Conservation (phyloP, 2,888 invertebrate genomes). For the Callimorpha dominula region DNA sequence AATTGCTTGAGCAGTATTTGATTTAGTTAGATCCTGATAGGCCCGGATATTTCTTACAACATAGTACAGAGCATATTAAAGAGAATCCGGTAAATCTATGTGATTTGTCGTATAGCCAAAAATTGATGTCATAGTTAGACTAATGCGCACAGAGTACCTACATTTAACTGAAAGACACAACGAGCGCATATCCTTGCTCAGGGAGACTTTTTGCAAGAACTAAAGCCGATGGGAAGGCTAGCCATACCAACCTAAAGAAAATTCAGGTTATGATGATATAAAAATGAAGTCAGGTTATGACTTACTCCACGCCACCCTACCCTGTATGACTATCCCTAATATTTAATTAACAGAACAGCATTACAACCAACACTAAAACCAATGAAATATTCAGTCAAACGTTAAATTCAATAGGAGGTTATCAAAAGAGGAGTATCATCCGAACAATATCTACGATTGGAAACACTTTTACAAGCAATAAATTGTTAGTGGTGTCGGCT, state of each 20-base stretch:
- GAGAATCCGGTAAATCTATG: no score
- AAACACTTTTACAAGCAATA: conserved; percentile 87
- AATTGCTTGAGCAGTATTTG: no score
- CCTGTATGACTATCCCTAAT: conserved; percentile 19
- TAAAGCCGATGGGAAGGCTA: background rate
- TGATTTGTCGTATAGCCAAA: no score
- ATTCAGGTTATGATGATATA: no score
- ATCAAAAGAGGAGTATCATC: conserved; percentile 73
- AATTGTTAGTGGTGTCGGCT: conserved; percentile 80
- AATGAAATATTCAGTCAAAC: conserved; percentile 72
- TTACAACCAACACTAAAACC: conserved; percentile 59
- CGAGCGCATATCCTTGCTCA: background rate
- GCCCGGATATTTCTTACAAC: no score
- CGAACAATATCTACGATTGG: conserved; percentile 83
- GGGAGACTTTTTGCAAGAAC: background rate
- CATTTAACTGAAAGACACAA: no score
- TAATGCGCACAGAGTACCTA: no score
- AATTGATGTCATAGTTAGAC: no score
- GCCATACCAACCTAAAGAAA: no score
- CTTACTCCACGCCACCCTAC: background rate
- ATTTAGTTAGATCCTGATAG: no score
- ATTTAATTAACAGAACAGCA: conserved; percentile 58
- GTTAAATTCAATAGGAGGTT: conserved; percentile 82
- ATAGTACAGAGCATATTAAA: no score
- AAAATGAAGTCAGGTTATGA: no score